Base-by-base conservation (phyloP, 2,797 vertebrate species). In the Salmo trutta region DNA sequence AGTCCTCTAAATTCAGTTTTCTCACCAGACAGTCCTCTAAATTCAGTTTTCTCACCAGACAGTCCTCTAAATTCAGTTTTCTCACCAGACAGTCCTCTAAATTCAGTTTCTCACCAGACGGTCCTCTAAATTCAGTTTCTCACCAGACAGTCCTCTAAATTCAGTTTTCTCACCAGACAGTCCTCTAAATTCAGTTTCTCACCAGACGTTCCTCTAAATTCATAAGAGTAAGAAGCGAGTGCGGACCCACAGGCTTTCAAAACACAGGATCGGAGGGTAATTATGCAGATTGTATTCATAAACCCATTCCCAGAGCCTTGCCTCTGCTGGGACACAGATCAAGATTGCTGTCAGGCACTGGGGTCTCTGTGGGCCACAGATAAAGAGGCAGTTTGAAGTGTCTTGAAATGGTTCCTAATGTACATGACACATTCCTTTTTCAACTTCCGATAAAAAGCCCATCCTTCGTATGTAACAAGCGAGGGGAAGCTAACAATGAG, bases 321-420 rank as follows among this genome's bases (percentile, higher is more conserved):
- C 65, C 78, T 79, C 76, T 75, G 75, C 76, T 73, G 79, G 83
- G 29, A 77, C 68, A 41, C 73, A 72, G 69, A 82, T 80, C 81
- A 85, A 76, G 79, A 79, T 79, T 73, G 52, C 41, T 47, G 41
- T 47, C 41, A 47, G 41, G 10, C 41, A 47, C 41, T 3, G 41
- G 41, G 41, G 41, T 47, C 41, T 47, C 84, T 81, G 79, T 64
- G 31, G 78, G 80, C 82, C 70, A 12, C 31, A 84, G 82, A 86
- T 86, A 85, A 87, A 88, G 74, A 80, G 64, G n/a, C 27, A 62
- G 66, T 79, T 84, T 83, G 69, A 85, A 87, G 83, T 47, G 53
- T 81, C 75, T 81, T 59, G 74, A 77, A 81, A 83, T 65, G 79
- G 76, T 77, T 81, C 65, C 52, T 73, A 85, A 84, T 77, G 81